Evolutionary conservation across 1,140 invertebrate genomes (phyloP), one percentile per base, ranked within the genome.

Genomic region (Oscheius sp.): DNA sequence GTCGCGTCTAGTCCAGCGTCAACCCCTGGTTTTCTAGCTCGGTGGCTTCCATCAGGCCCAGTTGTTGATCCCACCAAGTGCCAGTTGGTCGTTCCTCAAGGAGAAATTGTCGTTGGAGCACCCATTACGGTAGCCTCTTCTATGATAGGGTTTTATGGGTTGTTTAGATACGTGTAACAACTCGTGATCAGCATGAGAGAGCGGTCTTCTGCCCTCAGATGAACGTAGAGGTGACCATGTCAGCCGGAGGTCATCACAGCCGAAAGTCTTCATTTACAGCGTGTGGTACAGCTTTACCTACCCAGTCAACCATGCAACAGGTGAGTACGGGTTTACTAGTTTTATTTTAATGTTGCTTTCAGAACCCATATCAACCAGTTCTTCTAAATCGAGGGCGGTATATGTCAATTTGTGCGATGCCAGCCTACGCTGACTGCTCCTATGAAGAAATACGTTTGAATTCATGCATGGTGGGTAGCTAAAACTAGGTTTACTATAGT

Each of bases 141-240:
- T 15, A n/a, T 4, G n/a, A 62, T 10, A 67, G 3, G 29, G 28
- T 29, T 4, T 20, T 7, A 72, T 15, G 20, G 69, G 42, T 70
- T 7, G 26, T 62, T 70, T 34, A 70, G 69, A 23, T 74, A 36
- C 92, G 91, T 1, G 88, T 98, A 3, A 86, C 92, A 58, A 91
- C 93, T 29, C 89, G 91, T 78, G 94, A 98, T 86, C 95, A 98
- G 86, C 95, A 96, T 84, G 91, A 91, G 0, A 90, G 95, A 78
- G 86, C 91, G 20, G 94, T 94, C 2, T 88, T 91, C 76, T 92
- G 91, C 4, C 90, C 91, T 1, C 90, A 91, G 74, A 88, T 97
- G 32, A 93, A 91, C 88, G 92, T 95, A 73, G 68, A 80, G 58
- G 71, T 78, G 29, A 70, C 42, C 55, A 68, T 76, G 34, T 1